Base-by-base conservation (phyloP, 2,113 vertebrate species). In the Rhinoderma darwinii region DNA sequence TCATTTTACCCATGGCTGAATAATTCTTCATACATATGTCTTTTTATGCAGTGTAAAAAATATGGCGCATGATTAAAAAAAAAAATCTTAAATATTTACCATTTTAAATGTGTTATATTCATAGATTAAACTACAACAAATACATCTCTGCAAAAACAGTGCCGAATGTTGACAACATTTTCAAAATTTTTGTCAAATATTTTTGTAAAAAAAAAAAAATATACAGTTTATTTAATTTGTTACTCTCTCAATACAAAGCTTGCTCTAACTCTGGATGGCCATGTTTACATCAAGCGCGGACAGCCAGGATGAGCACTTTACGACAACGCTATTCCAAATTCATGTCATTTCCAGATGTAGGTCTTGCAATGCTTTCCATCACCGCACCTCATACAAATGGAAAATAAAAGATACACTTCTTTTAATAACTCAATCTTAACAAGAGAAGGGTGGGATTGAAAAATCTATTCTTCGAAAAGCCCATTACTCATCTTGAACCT, bases 381-480 rank as follows among this genome's bases (percentile, higher is more conserved):
- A 82, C 15, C 2, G 37, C 79, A 41, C 20, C 41, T 44, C 54
- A 8, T 82, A 41, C 25, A 44, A 44, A 44, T 44, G 79, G 37
- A 82, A 27, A 63, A 30, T 63, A 61, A 39, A 81, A 61, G 56
- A n/a, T 63, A 61, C 39, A 44, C n/a, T 82, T 63, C 54, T 82
- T 82, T 44, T 43, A 82, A 61, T 61, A 81, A 63, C 78, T 81
- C 78, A 61, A 43, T 81, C 37, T 41, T 41, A 59, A 32, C 27
- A 63, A 25, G 78, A 43, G 56, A 25, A 17, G 15, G 75, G 27
- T 35, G 27, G 75, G 75, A 50, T 20, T 51, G 44, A 50, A 78
- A 51, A 78, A 78, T 54, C 47, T 51, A 35, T 51, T 41, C 43
- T 72, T 22, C 66, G 32, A 47, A n/a, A 44, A 54, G 82, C 20